Evolutionary conservation across 2,797 vertebrate species (phyloP).

Genomic region (Manis pentadactyla): DNA sequence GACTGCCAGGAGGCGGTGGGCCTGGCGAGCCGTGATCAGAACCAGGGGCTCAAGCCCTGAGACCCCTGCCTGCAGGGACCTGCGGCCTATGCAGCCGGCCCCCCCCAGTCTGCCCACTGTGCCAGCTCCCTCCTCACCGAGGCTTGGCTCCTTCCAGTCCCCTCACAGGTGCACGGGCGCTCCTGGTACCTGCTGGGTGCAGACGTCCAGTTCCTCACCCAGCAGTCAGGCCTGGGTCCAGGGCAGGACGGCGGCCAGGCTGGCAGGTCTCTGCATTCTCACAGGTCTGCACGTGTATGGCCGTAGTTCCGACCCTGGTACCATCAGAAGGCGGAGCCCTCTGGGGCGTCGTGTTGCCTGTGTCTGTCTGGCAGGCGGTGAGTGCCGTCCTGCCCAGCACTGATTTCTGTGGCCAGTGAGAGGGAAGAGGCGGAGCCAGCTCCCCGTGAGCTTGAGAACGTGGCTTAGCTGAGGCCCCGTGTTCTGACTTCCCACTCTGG

Average conservation of each 20-base stretch:
- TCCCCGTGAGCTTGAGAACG: slow-evolving; percentile 36
- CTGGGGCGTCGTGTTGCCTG: accelerated
- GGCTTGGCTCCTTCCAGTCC: not conserved
- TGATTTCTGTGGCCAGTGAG: not conserved
- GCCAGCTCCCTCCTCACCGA: not conserved
- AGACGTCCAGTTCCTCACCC: too few species aligned
- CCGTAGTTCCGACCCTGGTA: accelerated
- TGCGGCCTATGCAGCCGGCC: not conserved
- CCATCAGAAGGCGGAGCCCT: not conserved
- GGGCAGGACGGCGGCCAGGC: not conserved
- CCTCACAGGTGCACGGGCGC: not conserved
- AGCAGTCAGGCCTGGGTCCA: not conserved
- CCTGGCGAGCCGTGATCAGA: not conserved
- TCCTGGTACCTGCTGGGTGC: not conserved
- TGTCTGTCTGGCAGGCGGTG: not conserved
- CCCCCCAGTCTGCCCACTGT: not conserved
- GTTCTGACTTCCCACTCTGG: slow-evolving; percentile 75
- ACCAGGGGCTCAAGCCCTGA: accelerated
- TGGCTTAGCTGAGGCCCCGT: slow-evolving; percentile 61
- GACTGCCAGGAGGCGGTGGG: not conserved
- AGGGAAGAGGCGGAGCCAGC: slow-evolving; percentile 34
- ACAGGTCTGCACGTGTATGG: not conserved
- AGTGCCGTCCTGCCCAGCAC: slow-evolving; percentile 39
- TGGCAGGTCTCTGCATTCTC: not conserved
- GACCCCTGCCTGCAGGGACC: too few species aligned